phyloP scores from a whole-genome alignment of 2,797 vertebrate species.

The Poeciliopsis infans region DNA sequence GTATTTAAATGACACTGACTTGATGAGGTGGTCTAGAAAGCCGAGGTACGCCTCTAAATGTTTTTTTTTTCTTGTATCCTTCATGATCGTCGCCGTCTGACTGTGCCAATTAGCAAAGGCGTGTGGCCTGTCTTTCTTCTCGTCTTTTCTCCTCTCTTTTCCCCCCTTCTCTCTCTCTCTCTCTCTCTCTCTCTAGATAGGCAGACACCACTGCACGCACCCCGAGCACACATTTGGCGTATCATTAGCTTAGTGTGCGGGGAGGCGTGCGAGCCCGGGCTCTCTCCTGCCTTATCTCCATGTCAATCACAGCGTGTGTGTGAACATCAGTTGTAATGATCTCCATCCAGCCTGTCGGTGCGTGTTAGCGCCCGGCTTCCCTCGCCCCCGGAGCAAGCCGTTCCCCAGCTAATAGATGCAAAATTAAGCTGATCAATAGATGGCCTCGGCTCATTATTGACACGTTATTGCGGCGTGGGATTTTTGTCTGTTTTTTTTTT shows the following conservation, averaged over 20 bases:
- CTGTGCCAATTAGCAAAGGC: slow-evolving; percentile 80
- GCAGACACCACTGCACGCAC: slow-evolving; percentile 44
- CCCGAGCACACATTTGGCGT: slow-evolving; percentile 72
- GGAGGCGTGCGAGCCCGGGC: slow-evolving; percentile 73
- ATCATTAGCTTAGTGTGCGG: slow-evolving; percentile 81
- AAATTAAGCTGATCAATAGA: slow-evolving; percentile 85
- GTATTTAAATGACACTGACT: slow-evolving; percentile 68
- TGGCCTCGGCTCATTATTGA: slow-evolving; percentile 83
- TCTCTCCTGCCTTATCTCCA: slow-evolving; percentile 81
- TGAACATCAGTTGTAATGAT: slow-evolving; percentile 84
- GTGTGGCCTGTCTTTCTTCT: slow-evolving; percentile 76
- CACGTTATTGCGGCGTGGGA: slow-evolving; percentile 79
- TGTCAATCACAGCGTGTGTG: slow-evolving; percentile 82
- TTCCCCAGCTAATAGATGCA: slow-evolving; percentile 84
- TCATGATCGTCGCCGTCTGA: slow-evolving; percentile 74
- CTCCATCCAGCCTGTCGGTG: slow-evolving; percentile 81
- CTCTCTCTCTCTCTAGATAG: slow-evolving; percentile 47
- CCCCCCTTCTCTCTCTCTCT: slow-evolving; percentile 42
- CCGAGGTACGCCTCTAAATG: slow-evolving; percentile 74
- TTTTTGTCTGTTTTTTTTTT: slow-evolving; percentile 70
- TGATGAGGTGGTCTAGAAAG: slow-evolving; percentile 68
- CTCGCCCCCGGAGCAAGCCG: slow-evolving; percentile 78
- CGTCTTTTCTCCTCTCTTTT: slow-evolving; percentile 46
- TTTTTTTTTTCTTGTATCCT: slow-evolving; percentile 57
- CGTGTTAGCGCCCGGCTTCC: slow-evolving; percentile 79